Conservation (phyloP, 37 sponge, comb jelly and placozoan genomes). For the Beroe ovata region DNA sequence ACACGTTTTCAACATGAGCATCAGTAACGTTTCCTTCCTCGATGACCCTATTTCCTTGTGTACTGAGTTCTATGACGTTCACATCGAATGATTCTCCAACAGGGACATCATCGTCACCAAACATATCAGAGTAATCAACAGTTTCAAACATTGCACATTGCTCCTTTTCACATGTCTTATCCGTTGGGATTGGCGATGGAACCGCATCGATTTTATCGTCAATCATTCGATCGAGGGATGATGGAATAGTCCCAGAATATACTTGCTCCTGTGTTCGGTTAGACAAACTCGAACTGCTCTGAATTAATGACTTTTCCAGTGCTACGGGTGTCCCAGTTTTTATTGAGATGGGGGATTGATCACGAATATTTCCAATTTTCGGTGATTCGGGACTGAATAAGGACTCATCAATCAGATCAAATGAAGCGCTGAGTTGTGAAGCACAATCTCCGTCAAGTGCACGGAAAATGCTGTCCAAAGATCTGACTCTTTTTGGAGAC, state of each 20-base stretch:
- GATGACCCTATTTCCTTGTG: not conserved
- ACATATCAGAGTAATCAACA: conserved; percentile 46
- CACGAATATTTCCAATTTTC: not conserved
- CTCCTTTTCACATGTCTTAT: not conserved
- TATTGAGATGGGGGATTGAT: not conserved
- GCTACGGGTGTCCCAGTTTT: not conserved
- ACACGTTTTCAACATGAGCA: not conserved
- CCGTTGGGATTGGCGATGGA: not conserved
- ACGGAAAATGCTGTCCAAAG: conserved; percentile 6
- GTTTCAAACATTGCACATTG: not conserved
- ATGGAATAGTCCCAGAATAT: not conserved
- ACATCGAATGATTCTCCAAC: not conserved
- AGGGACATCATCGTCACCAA: conserved; percentile 8
- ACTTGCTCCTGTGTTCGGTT: not conserved
- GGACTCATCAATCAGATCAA: not conserved
- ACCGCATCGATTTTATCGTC: not conserved
- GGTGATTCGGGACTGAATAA: conserved; percentile 17
- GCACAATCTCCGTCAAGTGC: not conserved
- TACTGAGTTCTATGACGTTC: not conserved
- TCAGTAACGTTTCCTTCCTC: not conserved
- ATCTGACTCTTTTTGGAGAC: not conserved
- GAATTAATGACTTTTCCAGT: not conserved
- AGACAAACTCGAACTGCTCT: not conserved
- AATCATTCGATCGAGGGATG: conserved; percentile 3
- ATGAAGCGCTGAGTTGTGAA: not conserved